Evolutionary conservation across 2,888 invertebrate genomes (phyloP).

Genomic region (Shargacucullia verbasci): DNA sequence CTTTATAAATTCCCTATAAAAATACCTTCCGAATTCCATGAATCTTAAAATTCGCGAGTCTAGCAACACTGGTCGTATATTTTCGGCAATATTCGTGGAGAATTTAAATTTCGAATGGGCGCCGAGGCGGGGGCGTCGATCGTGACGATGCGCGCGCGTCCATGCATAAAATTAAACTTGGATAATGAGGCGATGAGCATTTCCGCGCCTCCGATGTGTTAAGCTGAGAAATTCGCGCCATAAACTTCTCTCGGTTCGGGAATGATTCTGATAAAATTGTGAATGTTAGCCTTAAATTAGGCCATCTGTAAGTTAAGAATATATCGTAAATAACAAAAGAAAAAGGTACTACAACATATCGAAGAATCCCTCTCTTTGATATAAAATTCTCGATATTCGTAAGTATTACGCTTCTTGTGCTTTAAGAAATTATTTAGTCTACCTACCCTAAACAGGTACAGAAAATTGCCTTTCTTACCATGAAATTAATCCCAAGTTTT

Average conservation of each 20-base stretch:
- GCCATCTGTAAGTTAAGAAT: neutral
- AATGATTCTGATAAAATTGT: constrained; percentile 40
- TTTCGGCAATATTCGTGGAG: constrained; percentile 64
- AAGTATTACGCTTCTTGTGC: too few relatives aligned
- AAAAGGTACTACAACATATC: too few relatives aligned
- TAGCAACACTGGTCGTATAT: constrained; percentile 55
- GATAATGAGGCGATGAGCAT: constrained; percentile 81
- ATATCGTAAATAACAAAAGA: neutral
- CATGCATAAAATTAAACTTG: constrained; percentile 88
- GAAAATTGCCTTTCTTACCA: too few relatives aligned
- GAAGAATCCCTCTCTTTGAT: too few relatives aligned
- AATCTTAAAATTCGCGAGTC: constrained; percentile 9
- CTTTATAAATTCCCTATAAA: neutral
- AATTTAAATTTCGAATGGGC: constrained; percentile 70
- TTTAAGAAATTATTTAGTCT: too few relatives aligned
- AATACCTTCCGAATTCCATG: neutral
- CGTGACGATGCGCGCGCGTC: constrained; percentile 77
- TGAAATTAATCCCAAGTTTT: too few relatives aligned
- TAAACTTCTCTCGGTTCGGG: constrained; percentile 60
- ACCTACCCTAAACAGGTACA: too few relatives aligned
- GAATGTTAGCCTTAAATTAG: constrained; percentile 10
- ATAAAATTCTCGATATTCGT: too few relatives aligned
- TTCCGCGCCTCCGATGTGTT: constrained; percentile 70
- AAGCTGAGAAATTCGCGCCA: constrained; percentile 75
- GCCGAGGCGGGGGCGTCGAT: constrained; percentile 63